Evolutionary conservation across 2,113 vertebrate species (phyloP), one percentile per base, ranked within the genome.

Genomic region (Chaetura pelagica): DNA sequence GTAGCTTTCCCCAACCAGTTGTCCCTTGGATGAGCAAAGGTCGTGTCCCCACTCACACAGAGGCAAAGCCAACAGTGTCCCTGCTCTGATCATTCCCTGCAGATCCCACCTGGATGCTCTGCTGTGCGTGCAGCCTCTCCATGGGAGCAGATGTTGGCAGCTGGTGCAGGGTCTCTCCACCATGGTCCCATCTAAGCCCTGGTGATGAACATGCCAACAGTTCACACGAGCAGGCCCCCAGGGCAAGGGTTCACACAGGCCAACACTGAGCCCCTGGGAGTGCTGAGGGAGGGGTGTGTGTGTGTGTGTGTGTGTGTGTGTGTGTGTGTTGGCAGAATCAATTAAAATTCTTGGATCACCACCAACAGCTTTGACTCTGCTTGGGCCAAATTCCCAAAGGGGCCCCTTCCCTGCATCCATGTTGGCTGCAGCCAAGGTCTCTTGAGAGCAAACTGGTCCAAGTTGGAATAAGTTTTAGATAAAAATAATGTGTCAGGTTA

Each of bases 321-420:
- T 48, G 32, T 54, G 32, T 54, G 48, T 5, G 77, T 78, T 86
- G 86, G 88, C 80, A 92, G 55, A 30, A 77, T 67, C 79, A 19
- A 34, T 89, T 79, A 14, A 87, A 46, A 22, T 55, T 84, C 80
- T 51, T 94, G 95, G 86, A 78, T 38, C 6, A 0, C 18, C 86
- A 73, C 29, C 89, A 95, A 30, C 42, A 87, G 48, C 48, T 88
- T 57, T 61, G 66, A 30, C 69, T 94, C 54, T 35, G 69, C 73
- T 83, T 63, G 84, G 74, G 74, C 82, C 88, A 54, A 73, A 93
- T 57, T 82, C 94, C 90, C 95, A 17, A 57, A 23, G 49, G 74
- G 86, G 84, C 64, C 95, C 78, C 84, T 75, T 40, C 2, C 2
- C 66, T 78, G 93, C 95, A 94, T 84, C 92, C 93, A 84, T 81